These are phyloP conservation scores for Achlya flavicornis DNA, from an alignment of 2,888 invertebrate genomes.

Conservation along the genomic window DNA sequence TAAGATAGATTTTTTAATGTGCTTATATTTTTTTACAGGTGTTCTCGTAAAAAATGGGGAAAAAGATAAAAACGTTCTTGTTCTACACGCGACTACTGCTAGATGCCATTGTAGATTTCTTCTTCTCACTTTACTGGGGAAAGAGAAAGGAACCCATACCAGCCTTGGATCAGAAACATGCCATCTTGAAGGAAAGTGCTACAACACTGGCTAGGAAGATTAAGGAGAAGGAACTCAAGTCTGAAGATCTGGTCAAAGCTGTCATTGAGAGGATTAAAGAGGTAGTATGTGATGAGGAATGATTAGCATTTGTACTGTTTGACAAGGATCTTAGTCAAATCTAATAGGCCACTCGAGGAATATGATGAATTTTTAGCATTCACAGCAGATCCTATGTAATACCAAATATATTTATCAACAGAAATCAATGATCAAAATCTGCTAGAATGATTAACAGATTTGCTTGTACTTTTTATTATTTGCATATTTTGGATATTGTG, in stretches of 20 bases:
- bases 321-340: too few species aligned
- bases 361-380: too few species aligned
- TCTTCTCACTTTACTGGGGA: slow-evolving; percentile 74
- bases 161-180: slow-evolving; percentile 62
- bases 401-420: too few species aligned
- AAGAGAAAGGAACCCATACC: slow-evolving; percentile 59
- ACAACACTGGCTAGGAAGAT: slow-evolving; percentile 87
- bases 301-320: too few species aligned
- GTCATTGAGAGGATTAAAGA: slow-evolving; percentile 91
- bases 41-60: slow-evolving; percentile 36
- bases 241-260: slow-evolving; percentile 88
- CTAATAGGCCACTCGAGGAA: too few species aligned
- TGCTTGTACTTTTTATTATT: too few species aligned
- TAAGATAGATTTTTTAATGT: too few species aligned
- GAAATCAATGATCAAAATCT: too few species aligned
- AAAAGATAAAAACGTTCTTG: slow-evolving; percentile 42
- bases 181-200: slow-evolving; percentile 84
- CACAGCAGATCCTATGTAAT: too few species aligned
- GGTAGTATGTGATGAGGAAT: slow-evolving; percentile 73
- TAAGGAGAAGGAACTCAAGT: slow-evolving; percentile 84
- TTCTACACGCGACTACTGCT: slow-evolving; percentile 55
- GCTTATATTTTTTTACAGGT: not conserved
- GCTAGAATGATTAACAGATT: too few species aligned
- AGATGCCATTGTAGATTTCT: slow-evolving; percentile 67
- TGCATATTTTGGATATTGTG: too few species aligned